phyloP scores from a whole-genome alignment of 2,888 invertebrate genomes.

The Trissolcus brochymenae region DNA sequence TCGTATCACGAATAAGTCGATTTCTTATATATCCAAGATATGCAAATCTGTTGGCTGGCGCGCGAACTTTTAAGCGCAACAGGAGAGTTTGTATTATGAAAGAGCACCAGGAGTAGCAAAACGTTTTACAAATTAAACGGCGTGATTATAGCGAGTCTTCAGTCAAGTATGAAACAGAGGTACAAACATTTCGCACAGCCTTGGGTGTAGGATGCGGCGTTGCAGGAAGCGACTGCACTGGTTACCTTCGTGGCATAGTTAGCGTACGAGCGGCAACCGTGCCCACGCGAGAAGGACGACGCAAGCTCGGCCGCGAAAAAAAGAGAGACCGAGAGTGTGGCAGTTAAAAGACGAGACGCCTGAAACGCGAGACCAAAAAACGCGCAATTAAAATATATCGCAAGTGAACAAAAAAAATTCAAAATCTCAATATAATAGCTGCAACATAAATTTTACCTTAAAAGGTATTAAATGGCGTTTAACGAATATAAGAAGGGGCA shows the following conservation, averaged over 20 bases:
- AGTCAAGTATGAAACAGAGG: conserved; percentile 19
- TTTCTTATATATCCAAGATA: conserved; percentile 3
- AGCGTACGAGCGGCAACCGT: conserved; percentile 47
- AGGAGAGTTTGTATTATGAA: too few species aligned
- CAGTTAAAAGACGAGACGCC: conserved; percentile 9
- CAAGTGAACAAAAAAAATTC: conserved; percentile 2
- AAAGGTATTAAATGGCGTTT: conserved; percentile 49
- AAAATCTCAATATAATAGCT: conserved; percentile 36
- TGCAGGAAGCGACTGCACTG: conserved; percentile 62
- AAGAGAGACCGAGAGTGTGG: conserved; percentile 41
- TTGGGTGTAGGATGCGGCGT: conserved; percentile 54
- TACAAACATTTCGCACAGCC: conserved; percentile 36
- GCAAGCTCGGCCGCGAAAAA: conserved; percentile 31
- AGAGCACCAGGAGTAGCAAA: background rate
- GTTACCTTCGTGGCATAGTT: conserved; percentile 59
- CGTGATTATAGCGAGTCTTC: conserved; percentile 26
- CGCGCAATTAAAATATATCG: background rate
- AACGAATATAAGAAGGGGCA: background rate
- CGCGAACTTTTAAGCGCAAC: background rate
- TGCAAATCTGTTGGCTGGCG: conserved; percentile 9
- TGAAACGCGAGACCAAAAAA: too few species aligned
- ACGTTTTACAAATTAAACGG: conserved; percentile 24
- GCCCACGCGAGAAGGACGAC: conserved; percentile 48
- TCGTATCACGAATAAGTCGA: conserved; percentile 27
- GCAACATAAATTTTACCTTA: conserved; percentile 37